These are phyloP conservation scores for Drymonia ruficornis DNA, from an alignment of 2,888 invertebrate genomes.

Conservation along the genomic window DNA sequence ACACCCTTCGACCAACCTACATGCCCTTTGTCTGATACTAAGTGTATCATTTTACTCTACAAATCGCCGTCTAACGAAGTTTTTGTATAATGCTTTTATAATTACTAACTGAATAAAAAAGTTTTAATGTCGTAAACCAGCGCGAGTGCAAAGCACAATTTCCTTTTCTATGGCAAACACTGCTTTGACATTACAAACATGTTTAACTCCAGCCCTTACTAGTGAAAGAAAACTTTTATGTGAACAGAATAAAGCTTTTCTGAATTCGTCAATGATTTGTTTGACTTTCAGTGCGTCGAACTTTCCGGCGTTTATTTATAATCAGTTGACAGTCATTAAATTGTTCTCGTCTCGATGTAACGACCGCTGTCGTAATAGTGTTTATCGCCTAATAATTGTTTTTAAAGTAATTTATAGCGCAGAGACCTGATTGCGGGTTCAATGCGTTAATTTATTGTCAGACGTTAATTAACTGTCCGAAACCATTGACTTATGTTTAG, in stretches of 20 bases:
- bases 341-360: slow-evolving; percentile 22
- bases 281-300: slow-evolving; percentile 3
- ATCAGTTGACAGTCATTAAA: slow-evolving; percentile 46
- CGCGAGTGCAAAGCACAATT: not conserved
- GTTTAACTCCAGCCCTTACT: too few species aligned
- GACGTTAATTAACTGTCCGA: not conserved
- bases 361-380: slow-evolving; percentile 35
- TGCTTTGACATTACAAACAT: not conserved
- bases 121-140: not conserved
- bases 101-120: too few species aligned
- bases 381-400: slow-evolving; percentile 42
- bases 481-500: not conserved
- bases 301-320: slow-evolving; percentile 11
- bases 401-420: slow-evolving; percentile 23
- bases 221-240: not conserved
- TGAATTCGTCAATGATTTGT: slow-evolving; percentile 1
- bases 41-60: not conserved
- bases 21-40: slow-evolving; percentile 1
- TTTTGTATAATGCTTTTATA: not conserved
- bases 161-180: too few species aligned
- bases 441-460: slow-evolving; percentile 10
- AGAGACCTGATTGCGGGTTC: slow-evolving; percentile 30
- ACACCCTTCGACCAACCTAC: slow-evolving; percentile 5
- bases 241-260: not conserved
- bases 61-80: not conserved